These are phyloP conservation scores for Meleagris gallopavo DNA, from an alignment of 2,113 vertebrate species.

Conservation along the genomic window DNA sequence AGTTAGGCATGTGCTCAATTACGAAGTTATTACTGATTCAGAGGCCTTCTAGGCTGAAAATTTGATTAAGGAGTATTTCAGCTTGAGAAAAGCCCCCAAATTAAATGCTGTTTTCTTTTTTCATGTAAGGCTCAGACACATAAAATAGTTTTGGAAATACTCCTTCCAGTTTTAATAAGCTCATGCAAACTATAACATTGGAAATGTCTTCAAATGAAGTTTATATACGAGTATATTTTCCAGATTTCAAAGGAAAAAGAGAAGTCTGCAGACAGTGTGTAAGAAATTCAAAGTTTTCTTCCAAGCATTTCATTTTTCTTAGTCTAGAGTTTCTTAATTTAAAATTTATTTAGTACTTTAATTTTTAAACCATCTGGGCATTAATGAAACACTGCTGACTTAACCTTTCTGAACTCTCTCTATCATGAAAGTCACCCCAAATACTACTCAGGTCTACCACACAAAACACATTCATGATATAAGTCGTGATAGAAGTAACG, in stretches of 20 bases:
- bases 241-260: constrained; percentile 57
- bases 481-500: constrained; percentile 41
- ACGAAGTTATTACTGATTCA: constrained; percentile 43
- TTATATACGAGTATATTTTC: constrained; percentile 16
- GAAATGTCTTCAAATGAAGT: constrained; percentile 48
- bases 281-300: constrained; percentile 23
- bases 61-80: constrained; percentile 29
- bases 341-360: constrained; percentile 13
- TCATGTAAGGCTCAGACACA: not conserved
- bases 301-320: constrained; percentile 39
- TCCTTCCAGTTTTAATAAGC: constrained; percentile 58
- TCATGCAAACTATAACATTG: constrained; percentile 20
- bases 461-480: not conserved
- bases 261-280: not conserved
- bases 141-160: constrained; percentile 53
- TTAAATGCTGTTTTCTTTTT: not conserved
- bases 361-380: constrained; percentile 25
- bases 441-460: not conserved
- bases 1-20: constrained; percentile 41
- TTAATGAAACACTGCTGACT: constrained; percentile 28
- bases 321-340: constrained; percentile 43
- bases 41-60: constrained; percentile 30
- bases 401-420: not conserved
- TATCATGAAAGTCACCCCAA: constrained; percentile 25
- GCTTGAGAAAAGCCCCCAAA: constrained; percentile 34